Conservation (phyloP, 2,888 invertebrate genomes). For the Latrodectus elegans region DNA sequence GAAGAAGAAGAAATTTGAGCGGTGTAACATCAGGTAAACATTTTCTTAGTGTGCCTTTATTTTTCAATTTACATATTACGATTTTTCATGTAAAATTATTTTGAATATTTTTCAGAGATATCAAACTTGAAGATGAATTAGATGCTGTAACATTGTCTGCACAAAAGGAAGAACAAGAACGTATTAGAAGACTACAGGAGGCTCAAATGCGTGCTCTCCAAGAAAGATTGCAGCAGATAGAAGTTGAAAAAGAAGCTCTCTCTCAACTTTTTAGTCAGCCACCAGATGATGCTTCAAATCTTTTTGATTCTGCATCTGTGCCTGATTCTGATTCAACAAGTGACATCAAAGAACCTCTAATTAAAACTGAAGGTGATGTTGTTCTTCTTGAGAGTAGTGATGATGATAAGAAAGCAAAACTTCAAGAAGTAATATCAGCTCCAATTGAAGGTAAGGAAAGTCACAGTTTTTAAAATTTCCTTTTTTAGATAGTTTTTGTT, state of each 20-base stretch:
- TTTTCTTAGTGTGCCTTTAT: conserved; percentile 71
- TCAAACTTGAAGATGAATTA: conserved; percentile 93
- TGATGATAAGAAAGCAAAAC: conserved; percentile 69
- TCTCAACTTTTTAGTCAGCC: conserved; percentile 67
- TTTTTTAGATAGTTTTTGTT: neutral
- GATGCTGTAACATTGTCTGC: conserved; percentile 94
- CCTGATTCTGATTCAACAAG: conserved; percentile 36
- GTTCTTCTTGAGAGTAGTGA: conserved; percentile 70
- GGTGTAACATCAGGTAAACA: conserved; percentile 68
- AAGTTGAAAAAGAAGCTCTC: conserved; percentile 68
- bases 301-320: conserved; percentile 68
- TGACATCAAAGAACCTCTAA: conserved; percentile 20
- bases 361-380: conserved; percentile 67
- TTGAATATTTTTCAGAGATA: conserved; percentile 80
- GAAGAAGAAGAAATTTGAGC: conserved; percentile 71
- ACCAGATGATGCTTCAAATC: conserved; percentile 48
- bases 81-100: neutral
- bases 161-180: conserved; percentile 92
- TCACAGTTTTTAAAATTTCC: neutral
- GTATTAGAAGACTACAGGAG: conserved; percentile 76
- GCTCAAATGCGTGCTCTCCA: conserved; percentile 74
- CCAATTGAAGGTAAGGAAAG: conserved; percentile 51
- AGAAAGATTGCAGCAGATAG: conserved; percentile 71
- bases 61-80: neutral
- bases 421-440: conserved; percentile 60